A percentile compares a stretch with the other conserved stretches of the same genome.
Evolutionary conservation across 2,113 vertebrate species (phyloP).

Genomic region (Sceloporus tristichus): DNA sequence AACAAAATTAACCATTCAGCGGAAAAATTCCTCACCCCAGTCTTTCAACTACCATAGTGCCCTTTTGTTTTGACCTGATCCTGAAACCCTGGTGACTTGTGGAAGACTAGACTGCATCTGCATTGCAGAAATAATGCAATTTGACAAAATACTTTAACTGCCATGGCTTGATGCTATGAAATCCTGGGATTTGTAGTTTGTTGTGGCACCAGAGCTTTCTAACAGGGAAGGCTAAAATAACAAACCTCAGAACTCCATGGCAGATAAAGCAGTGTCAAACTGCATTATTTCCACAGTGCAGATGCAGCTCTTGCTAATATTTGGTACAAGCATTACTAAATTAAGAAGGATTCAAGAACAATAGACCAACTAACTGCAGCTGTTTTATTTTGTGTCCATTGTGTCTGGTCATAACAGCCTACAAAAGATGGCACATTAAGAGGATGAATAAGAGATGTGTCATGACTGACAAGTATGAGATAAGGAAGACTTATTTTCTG

Average conservation of each 20-base stretch:
- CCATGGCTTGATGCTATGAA: no score
- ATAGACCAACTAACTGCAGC: constrained; percentile 43
- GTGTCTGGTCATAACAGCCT: constrained; percentile 3
- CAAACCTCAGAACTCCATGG: no score
- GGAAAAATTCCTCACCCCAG: constrained; percentile 33
- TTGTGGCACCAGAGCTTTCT: no score
- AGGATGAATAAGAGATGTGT: not conserved
- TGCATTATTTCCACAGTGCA: no score
- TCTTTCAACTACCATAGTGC: not conserved
- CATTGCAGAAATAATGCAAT: no score
- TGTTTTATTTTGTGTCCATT: not conserved
- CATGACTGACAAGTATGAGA: constrained; percentile 4
- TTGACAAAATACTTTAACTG: no score
- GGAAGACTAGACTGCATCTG: constrained; percentile 3
- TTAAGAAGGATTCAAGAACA: constrained; percentile 36
- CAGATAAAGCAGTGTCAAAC: no score
- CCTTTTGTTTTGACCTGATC: accelerated
- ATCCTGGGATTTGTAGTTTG: no score
- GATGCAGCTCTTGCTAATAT: not conserved
- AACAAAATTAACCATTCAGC: constrained; percentile 9
- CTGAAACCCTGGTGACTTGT: not conserved
- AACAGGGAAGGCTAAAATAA: no score
- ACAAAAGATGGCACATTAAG: constrained; percentile 2
- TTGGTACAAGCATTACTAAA: constrained; percentile 17
- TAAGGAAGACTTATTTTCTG: constrained; percentile 9